Conservation (phyloP, 2,797 vertebrate genomes). For the Philypnodon macrostomus region DNA sequence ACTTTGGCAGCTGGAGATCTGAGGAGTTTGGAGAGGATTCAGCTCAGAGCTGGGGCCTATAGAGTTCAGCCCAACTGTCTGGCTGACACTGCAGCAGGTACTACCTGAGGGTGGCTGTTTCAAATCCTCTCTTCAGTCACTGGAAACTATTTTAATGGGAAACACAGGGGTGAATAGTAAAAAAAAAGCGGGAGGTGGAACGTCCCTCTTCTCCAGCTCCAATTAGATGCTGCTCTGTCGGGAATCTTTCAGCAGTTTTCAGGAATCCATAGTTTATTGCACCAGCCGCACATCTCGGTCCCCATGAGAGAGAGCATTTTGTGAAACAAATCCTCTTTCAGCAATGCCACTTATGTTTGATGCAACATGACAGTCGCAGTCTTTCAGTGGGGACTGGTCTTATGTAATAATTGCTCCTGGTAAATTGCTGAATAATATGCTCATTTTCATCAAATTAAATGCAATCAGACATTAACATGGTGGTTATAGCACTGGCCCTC, state of each 20-base stretch:
- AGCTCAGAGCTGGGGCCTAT: constrained; percentile 29
- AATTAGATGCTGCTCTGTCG: constrained; percentile 63
- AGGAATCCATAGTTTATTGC: constrained; percentile 47
- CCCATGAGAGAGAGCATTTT: constrained; percentile 9
- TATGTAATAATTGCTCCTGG: constrained; percentile 48
- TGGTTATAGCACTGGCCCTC: constrained; percentile 37
- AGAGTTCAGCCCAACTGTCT: constrained; percentile 56
- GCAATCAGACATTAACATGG: constrained; percentile 53
- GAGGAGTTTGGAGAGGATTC: constrained; percentile 39
- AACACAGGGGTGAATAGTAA: constrained; percentile 64
- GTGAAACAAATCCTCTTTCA: constrained; percentile 9
- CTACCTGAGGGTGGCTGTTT: constrained; percentile 63
- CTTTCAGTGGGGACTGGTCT: constrained; percentile 33
- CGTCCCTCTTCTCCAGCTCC: constrained; percentile 48
- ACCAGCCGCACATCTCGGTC: constrained; percentile 26
- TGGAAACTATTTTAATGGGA: constrained; percentile 77
- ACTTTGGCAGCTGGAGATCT: constrained; percentile 14
- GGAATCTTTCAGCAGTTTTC: constrained; percentile 53
- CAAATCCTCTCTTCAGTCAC: constrained; percentile 55
- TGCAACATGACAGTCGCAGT: constrained; percentile 38
- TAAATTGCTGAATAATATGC: constrained; percentile 58
- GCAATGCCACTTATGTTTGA: constrained; percentile 22
- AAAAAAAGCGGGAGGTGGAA: constrained; percentile 50
- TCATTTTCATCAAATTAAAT: constrained; percentile 61
- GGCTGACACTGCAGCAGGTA: constrained; percentile 56